phyloP scores from a whole-genome alignment of 2,113 vertebrate species.

The Sapayoa aenigma region DNA sequence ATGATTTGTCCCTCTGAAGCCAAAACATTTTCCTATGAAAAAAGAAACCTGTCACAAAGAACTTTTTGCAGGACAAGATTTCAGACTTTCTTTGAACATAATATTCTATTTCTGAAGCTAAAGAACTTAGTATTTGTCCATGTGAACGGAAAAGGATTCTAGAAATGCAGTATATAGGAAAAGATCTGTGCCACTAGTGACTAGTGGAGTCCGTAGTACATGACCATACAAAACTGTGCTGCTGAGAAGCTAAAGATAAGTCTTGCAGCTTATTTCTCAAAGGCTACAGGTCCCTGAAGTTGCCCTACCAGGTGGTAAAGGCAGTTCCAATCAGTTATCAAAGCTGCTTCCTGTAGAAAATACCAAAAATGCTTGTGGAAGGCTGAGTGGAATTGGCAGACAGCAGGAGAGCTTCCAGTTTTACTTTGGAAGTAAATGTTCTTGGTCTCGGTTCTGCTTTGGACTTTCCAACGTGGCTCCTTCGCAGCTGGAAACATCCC shows the following conservation, averaged over 20 bases:
- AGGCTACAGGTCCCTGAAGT: background rate
- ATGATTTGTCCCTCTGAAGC: background rate
- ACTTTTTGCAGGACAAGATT: background rate
- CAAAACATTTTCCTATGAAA: background rate
- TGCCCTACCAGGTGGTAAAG: background rate
- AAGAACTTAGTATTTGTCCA: background rate
- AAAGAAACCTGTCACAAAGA: background rate
- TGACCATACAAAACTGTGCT: background rate
- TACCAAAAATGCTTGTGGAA: background rate
- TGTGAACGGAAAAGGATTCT: background rate
- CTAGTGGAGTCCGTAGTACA: background rate
- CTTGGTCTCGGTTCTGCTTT: background rate
- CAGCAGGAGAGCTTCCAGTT: background rate
- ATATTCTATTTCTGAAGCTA: background rate
- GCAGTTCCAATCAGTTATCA: background rate
- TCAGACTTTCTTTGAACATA: background rate
- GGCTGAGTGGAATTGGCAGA: background rate
- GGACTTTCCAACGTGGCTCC: background rate
- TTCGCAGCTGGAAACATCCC: background rate
- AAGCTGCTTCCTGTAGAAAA: background rate
- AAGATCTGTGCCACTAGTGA: background rate
- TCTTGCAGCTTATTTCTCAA: background rate
- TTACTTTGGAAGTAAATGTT: background rate
- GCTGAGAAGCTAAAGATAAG: background rate
- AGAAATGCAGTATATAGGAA: background rate